Evolutionary conservation across 2,888 invertebrate genomes (phyloP), one percentile per base, ranked within the genome.

Genomic region (Steinernema carpocapsae): DNA sequence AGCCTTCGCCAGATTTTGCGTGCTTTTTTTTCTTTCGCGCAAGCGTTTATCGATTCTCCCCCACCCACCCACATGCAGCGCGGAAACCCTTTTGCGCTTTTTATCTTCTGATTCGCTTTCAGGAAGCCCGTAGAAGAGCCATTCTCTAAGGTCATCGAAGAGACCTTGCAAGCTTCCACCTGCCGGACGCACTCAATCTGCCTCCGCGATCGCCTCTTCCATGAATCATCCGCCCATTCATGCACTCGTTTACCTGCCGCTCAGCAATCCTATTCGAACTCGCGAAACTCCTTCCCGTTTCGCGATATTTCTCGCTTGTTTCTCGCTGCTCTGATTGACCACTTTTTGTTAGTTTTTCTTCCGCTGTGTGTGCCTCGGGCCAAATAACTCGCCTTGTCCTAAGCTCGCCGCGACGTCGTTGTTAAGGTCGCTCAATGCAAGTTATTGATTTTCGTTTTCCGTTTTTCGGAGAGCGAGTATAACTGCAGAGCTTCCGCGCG

Each of bases 401-500:
- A 48, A 48, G 48, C 48, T 48, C 48, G 48, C 48, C 48, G 48
- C 19, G 19, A 19, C 48, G 19, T 14, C 19, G 48, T 19, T 48
- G 48, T 48, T n/a, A 48, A 37, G 37, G 37, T 19, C 48, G 48
- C 48, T 48, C 48, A n/a, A 48, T 64, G 22, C 56, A 29, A 26
- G 64, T 14, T 64, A 64, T 64, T 64, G 64, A 64, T 64, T 64
- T 64, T 64, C 64, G 64, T 37, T 64, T 26, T 32, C 22, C 52
- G 22, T 12, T 64, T 64, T 22, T 32, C 29, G 32, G 17, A 48
- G n/a, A 48, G 37, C 37, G 37, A 22, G 12, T 52, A 52, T 52
- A 22, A 52, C 12, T 14, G n/a, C 24, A 22, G 52, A 19, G 24
- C 24, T 52, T 24, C 48, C 48, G 48, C 48, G 19, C n/a, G 19